phyloP scores from a whole-genome alignment of 2,888 invertebrate genomes.

The Galerucella nymphaeae region DNA sequence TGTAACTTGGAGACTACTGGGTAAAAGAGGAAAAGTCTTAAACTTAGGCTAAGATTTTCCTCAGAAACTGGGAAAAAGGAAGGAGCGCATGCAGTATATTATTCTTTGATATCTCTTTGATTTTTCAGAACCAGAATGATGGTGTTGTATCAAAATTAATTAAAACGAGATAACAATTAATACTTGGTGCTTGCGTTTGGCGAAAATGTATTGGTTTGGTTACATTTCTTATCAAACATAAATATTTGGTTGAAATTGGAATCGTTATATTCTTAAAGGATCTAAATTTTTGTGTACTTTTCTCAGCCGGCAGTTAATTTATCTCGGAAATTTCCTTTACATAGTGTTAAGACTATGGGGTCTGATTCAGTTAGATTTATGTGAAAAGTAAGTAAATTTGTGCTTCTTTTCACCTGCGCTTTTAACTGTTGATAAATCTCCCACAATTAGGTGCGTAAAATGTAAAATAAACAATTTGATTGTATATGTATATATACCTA shows the following conservation, averaged over 20 bases:
- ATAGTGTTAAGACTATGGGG: conserved; percentile 38
- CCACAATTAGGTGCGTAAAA: conserved; percentile 25
- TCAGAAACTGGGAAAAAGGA: no score
- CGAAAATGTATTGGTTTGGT: conserved; percentile 7
- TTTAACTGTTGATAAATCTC: conserved; percentile 34
- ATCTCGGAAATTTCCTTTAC: conserved; percentile 32
- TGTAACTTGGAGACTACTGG: no score
- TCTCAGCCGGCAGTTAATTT: conserved; percentile 33
- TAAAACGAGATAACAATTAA: no score
- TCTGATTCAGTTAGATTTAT: conserved; percentile 40
- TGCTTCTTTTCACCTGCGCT: conserved; percentile 25
- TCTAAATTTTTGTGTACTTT: conserved; percentile 32
- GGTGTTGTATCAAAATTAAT: no score
- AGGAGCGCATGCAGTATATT: no score
- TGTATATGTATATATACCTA: no score
- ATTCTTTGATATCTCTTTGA: no score
- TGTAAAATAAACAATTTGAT: no score
- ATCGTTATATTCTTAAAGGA: conserved; percentile 22
- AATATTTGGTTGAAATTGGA: conserved; percentile 28
- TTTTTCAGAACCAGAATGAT: no score
- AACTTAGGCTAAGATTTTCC: no score
- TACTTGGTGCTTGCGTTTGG: not conserved
- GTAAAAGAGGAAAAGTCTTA: no score
- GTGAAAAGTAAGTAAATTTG: conserved; percentile 37
- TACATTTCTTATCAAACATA: conserved; percentile 21